phyloP scores from a whole-genome alignment of 1,140 invertebrate genomes.

The Papilio glaucus region DNA sequence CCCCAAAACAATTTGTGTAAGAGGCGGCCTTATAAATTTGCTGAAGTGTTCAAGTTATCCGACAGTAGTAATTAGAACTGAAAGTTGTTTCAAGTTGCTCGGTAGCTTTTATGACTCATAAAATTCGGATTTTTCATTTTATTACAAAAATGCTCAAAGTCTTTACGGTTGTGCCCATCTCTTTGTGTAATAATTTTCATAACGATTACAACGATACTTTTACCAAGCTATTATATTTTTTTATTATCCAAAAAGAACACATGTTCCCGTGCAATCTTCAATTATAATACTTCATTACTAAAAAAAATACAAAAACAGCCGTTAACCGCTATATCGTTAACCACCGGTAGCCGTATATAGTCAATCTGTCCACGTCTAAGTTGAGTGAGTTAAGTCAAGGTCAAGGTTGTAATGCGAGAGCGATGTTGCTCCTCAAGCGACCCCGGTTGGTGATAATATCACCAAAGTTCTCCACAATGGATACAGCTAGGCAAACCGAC shows the following conservation, averaged over 20 bases:
- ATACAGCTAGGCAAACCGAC: no score
- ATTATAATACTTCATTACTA: no score
- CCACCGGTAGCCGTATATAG: no score
- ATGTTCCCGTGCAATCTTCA: background rate
- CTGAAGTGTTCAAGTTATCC: conserved; percentile 29
- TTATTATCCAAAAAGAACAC: background rate
- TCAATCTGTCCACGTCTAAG: no score
- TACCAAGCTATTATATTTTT: conserved; percentile 1
- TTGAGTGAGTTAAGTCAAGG: no score
- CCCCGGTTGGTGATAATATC: no score
- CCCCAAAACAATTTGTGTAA: conserved; percentile 16
- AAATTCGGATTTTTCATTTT: conserved; percentile 37
- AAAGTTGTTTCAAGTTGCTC: conserved; percentile 36
- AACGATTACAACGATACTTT: conserved; percentile 25
- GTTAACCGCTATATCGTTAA: no score
- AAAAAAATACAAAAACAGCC: no score
- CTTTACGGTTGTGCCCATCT: conserved; percentile 24
- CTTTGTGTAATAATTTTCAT: conserved; percentile 33
- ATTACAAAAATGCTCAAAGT: conserved; percentile 31
- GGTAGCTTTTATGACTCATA: conserved; percentile 38
- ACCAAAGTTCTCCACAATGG: no score
- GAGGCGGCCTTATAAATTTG: conserved; percentile 29
- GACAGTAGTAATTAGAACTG: conserved; percentile 36
- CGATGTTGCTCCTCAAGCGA: no score
- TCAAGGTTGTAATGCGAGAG: no score